Evolutionary conservation across 2,113 vertebrate genomes (phyloP).

Genomic region (Cathartes aura): DNA sequence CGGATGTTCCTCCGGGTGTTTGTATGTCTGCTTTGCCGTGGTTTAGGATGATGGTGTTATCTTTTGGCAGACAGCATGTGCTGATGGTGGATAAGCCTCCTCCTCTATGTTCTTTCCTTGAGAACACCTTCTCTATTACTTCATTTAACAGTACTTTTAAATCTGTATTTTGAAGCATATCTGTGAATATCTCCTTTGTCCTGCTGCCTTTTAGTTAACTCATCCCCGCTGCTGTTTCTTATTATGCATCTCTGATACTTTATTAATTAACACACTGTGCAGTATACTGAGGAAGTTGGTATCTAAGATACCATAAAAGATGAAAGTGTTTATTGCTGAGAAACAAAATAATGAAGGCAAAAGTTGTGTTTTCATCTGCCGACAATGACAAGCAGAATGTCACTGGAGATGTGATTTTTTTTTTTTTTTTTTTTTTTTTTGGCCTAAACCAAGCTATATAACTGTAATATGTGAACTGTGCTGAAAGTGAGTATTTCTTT

Average conservation of each 20-base stretch:
- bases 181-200: not conserved
- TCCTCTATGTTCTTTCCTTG: not conserved
- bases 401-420: not conserved
- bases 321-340: conserved; percentile 1
- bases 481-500: accelerated
- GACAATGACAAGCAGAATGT: not conserved
- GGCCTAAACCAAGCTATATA: not conserved
- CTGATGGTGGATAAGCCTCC: accelerated
- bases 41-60: accelerated
- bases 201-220: conserved; percentile 37
- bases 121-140: not conserved
- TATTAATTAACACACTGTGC: conserved; percentile 28
- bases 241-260: not conserved
- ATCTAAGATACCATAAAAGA: not conserved
- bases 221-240: not conserved
- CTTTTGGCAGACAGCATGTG: accelerated
- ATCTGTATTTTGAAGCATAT: not conserved
- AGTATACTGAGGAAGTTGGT: not conserved
- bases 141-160: not conserved
- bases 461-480: accelerated
- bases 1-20: accelerated
- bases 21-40: accelerated
- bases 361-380: not conserved
- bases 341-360: conserved; percentile 3
- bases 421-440: not conserved